These are phyloP conservation scores for Paratrypauchen microcephalus DNA, from an alignment of 2,797 vertebrate species.

Conservation along the genomic window DNA sequence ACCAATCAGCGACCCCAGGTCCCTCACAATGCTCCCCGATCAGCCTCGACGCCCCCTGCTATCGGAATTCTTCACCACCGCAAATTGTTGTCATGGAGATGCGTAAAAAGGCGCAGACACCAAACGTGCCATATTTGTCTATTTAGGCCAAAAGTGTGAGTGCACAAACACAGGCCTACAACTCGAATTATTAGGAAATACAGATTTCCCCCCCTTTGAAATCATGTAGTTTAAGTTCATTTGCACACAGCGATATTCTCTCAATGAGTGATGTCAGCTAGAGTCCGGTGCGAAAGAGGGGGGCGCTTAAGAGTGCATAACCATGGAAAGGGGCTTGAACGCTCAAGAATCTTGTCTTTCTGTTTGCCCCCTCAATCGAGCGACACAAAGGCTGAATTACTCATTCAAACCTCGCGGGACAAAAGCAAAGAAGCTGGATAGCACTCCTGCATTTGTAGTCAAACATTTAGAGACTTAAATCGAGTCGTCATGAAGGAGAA, in stretches of 20 bases:
- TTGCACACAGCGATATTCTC: slow-evolving; percentile 72
- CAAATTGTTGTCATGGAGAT: slow-evolving; percentile 98
- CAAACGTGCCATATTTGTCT: slow-evolving; percentile 87
- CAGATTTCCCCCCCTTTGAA: not conserved
- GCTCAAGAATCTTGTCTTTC: slow-evolving; percentile 99
- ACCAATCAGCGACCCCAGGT: slow-evolving; percentile 98
- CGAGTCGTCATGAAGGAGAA: slow-evolving; percentile 99
- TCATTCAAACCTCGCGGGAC: slow-evolving; percentile 97
- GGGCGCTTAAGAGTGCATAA: slow-evolving; percentile 91
- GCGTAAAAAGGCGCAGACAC: slow-evolving; percentile 84
- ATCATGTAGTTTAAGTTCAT: slow-evolving; percentile 54
- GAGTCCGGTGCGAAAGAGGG: slow-evolving; percentile 72
- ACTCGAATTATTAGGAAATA: not conserved
- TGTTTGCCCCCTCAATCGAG: slow-evolving; percentile 99
- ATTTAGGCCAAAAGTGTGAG: slow-evolving; percentile 36
- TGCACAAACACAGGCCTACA: not conserved
- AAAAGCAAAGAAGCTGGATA: slow-evolving; percentile 98
- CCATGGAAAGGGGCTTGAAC: slow-evolving; percentile 99
- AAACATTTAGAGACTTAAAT: slow-evolving; percentile 99
- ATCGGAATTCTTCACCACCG: slow-evolving; percentile 94
- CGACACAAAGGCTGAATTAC: slow-evolving; percentile 99
- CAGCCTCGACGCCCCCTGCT: slow-evolving; percentile 91
- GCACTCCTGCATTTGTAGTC: slow-evolving; percentile 99
- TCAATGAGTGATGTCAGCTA: slow-evolving; percentile 85
- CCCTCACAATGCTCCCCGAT: slow-evolving; percentile 98